Base-by-base conservation (phyloP, 2,113 vertebrate species). In the Muscicapa adusta region DNA sequence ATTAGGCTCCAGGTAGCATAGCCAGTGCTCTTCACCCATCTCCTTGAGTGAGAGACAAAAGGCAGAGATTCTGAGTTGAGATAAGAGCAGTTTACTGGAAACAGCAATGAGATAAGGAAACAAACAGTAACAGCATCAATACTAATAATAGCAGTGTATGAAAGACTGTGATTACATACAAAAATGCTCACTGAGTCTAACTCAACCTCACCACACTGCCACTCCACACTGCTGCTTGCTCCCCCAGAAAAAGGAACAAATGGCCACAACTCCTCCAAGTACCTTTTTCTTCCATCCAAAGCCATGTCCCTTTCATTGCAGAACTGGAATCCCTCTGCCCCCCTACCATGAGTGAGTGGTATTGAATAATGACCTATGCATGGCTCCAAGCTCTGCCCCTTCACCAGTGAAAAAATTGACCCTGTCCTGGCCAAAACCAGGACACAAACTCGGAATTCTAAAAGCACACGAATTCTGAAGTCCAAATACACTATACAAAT, bases 191-290 rank as follows among this genome's bases (percentile, higher is more conserved):
- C 26, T 26, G 33, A 36, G 10, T 33, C 24, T 29, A 65, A 29
- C 15, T 19, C 16, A 2, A 19, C 42, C 19, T 18, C 36, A 43
- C 36, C 0, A 0, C 17, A 58, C 25, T 31, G 31, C 14, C 22
- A 51, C 9, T 10, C 25, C 1, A 3, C 23, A 50, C 13, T 26
- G 14, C 33, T 26, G 26, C 14, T 53, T 68, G 5, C 28, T 60
- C 8, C 22, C 26, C 18, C 14, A 23, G 45, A 23, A 43, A 60
- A 51, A 51, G 26, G 36, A 76, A 18, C 20, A 43, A 76, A 36
- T 67, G 62, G 22, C 36, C 43, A 25, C 0, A 0, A 60, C 11
- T 8, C 14, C 26, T 38, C 25, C 31, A 50, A 42, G 43, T 10
- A 34, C 4, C 28, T 33, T 60, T 43, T 68, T 33, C 14, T 61